Base-by-base conservation (phyloP, 64 coral and sea anemone genomes). In the Exaiptasia diaphana region DNA sequence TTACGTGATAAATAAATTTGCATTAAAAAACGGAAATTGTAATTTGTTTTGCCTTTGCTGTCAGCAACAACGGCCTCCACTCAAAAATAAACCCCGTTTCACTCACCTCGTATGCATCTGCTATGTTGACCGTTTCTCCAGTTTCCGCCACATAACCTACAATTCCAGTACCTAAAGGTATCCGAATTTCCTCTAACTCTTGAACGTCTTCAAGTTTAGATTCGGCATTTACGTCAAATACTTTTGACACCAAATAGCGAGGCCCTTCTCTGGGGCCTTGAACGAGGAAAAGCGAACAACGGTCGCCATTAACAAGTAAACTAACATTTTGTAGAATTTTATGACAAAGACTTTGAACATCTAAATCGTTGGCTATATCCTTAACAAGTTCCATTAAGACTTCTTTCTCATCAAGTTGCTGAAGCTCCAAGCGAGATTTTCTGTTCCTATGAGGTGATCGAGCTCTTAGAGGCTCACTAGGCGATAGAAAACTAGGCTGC, bases 301-400 rank as follows among this genome's bases (percentile, higher is more conserved):
- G 95, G 37, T 99, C 95, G 22, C 83, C 95, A 87, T 93, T 99
- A 25, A 99, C 74, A 44, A 99, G 80, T 71, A 99, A 82, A 71
- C 95, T 99, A 80, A 99, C 95, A 88, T 99, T 99, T 73, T 99
- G 95, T 75, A 99, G 82, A 62, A 93, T 99, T 99, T 99, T 99
- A 76, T 99, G 95, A 87, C 95, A 99, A 40, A 99, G 75, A 27
- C 65, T 93, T 81, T 77, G 87, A 41, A 93, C 65, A 58, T 99
- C 95, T 85, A 99, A 99, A 93, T 99, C 95, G 31, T 89, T 92
- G 3, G 95, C 64, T 76, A 99, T 99, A 84, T 99, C 95, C 54
- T 93, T 99, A 44, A 99, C 95, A 57, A 99, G 90, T 74, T 99
- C 95, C 85, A 99, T 99, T 48, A 99, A 74, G 23, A 99, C 41